Evolutionary conservation across 2,888 invertebrate species (phyloP).

Genomic region (Machimus rusticus): DNA sequence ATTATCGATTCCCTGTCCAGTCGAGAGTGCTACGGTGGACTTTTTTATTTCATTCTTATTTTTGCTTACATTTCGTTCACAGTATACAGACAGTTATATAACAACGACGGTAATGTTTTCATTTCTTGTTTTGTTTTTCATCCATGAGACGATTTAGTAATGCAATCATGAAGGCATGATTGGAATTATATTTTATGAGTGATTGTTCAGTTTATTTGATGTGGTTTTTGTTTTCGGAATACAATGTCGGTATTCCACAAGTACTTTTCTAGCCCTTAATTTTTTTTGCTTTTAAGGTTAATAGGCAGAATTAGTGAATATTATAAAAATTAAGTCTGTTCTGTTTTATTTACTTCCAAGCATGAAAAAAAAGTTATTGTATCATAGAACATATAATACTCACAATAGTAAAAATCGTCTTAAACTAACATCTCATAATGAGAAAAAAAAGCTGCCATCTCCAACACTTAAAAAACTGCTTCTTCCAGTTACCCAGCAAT

Average conservation of each 20-base stretch:
- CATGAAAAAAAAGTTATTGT: too few relatives aligned
- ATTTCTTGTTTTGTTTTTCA: background rate
- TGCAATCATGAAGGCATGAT: background rate
- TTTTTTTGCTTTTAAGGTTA: too few relatives aligned
- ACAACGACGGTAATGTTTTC: background rate
- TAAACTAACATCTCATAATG: too few relatives aligned
- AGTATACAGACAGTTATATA: background rate
- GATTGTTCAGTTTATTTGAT: background rate
- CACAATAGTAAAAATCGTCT: too few relatives aligned
- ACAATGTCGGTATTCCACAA: background rate
- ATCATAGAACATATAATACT: too few relatives aligned
- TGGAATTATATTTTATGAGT: slow-evolving; percentile 9
- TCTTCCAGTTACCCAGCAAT: background rate
- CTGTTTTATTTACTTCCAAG: too few relatives aligned
- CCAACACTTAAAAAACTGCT: background rate
- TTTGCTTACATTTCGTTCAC: background rate
- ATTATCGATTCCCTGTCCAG: background rate
- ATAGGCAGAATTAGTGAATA: too few relatives aligned
- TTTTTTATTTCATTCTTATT: background rate
- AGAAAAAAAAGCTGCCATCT: background rate
- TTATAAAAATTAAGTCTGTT: too few relatives aligned
- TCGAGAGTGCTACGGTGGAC: background rate
- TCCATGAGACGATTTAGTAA: background rate
- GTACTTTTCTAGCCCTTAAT: background rate
- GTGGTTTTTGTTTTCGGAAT: background rate